Evolutionary conservation across 1,140 invertebrate species (phyloP).

Genomic region (Neodiprion fabricii): DNA sequence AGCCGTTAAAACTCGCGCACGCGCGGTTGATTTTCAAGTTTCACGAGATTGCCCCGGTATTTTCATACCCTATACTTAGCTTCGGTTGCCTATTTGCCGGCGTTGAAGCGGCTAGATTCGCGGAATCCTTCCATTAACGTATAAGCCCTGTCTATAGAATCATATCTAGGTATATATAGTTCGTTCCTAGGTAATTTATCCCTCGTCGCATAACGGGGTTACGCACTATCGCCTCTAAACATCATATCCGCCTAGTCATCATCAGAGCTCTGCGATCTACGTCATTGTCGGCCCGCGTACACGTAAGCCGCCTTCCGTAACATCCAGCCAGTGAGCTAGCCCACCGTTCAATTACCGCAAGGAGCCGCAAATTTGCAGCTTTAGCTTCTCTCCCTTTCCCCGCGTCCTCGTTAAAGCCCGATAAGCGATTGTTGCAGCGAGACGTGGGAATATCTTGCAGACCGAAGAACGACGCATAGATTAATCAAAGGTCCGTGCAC

Average conservation of each 20-base stretch:
- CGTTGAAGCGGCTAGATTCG: too few relatives aligned
- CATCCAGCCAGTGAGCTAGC: not conserved
- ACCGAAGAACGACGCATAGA: not conserved
- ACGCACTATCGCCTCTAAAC: not conserved
- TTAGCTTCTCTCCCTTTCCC: not conserved
- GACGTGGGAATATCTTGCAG: not conserved
- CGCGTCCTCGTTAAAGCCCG: not conserved
- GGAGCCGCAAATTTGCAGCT: slow-evolving; percentile 6
- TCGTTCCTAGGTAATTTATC: not conserved
- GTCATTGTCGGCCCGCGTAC: not conserved
- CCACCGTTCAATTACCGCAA: not conserved
- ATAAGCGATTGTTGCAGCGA: not conserved
- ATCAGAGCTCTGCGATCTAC: not conserved
- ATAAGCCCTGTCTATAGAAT: too few relatives aligned
- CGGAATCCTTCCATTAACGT: too few relatives aligned
- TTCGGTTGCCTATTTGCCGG: too few relatives aligned
- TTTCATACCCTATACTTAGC: too few relatives aligned
- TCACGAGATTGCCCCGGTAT: too few relatives aligned
- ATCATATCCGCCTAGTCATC: not conserved
- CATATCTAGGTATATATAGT: not conserved
- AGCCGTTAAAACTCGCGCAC: too few relatives aligned
- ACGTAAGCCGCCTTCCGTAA: not conserved
- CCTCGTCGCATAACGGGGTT: not conserved
- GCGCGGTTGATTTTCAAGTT: too few relatives aligned
- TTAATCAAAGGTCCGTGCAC: not conserved